Conservation (phyloP, 2,888 invertebrate species). For the Coremacera marginata region DNA sequence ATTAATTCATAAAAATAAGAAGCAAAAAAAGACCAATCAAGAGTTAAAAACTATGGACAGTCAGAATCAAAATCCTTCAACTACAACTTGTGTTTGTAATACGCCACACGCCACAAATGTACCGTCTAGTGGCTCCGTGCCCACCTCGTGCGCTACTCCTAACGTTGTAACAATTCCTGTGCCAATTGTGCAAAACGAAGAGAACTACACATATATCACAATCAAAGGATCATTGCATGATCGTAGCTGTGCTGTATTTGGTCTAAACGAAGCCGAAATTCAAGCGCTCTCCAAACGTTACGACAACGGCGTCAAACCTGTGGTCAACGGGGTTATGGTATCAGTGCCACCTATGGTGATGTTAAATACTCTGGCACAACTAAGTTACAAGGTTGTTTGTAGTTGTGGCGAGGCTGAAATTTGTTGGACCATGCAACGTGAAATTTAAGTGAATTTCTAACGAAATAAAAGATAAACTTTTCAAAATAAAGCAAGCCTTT, state of each 20-base stretch:
- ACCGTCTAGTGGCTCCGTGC: conserved; percentile 46
- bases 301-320: conserved; percentile 74
- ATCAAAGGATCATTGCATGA: conserved; percentile 85
- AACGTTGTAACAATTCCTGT: conserved; percentile 69
- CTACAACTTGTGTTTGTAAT: conserved; percentile 45
- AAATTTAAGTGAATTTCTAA: conserved; percentile 71
- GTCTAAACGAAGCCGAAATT: conserved; percentile 78
- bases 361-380: conserved; percentile 80
- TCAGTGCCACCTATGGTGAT: conserved; percentile 78
- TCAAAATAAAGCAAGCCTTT: background rate
- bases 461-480: conserved; percentile 27
- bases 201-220: conserved; percentile 79
- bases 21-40: conserved; percentile 39
- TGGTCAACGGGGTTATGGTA: conserved; percentile 81
- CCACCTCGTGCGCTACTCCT: conserved; percentile 40
- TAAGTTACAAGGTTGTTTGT: conserved; percentile 83
- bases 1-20: conserved; percentile 36
- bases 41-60: conserved; percentile 50
- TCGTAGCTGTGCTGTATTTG: conserved; percentile 81
- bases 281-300: conserved; percentile 79
- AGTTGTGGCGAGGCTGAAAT: conserved; percentile 86
- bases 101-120: conserved; percentile 47
- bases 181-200: conserved; percentile 70
- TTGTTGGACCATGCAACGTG: conserved; percentile 86
- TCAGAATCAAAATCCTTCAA: conserved; percentile 35